Percentiles rank a stretch among this genome's conserved stretches.
These are phyloP conservation scores for Ferdinandea cuprea DNA, from an alignment of 2,888 invertebrate species.

Conservation along the genomic window DNA sequence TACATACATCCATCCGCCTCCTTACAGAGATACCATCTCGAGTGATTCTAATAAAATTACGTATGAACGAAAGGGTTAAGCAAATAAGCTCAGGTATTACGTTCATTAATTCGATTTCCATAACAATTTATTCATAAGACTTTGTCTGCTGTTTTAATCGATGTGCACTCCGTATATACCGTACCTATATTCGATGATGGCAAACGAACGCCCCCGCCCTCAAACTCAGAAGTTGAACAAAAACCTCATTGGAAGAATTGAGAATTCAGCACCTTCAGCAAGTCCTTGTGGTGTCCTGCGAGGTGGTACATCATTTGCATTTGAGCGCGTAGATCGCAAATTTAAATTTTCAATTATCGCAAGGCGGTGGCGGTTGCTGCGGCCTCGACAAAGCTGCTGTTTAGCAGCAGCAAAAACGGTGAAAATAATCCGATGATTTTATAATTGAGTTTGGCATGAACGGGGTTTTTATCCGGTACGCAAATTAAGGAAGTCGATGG, in stretches of 20 bases:
- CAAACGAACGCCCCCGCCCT: constrained; percentile 70
- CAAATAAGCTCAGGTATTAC: constrained; percentile 84
- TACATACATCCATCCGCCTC: constrained; percentile 32
- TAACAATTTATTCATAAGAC: constrained; percentile 84
- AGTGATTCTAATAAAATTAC: constrained; percentile 82
- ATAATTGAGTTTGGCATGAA: constrained; percentile 74
- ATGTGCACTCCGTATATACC: constrained; percentile 40
- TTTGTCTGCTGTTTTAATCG: constrained; percentile 83
- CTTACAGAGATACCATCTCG: constrained; percentile 74
- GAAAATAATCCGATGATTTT: constrained; percentile 75
- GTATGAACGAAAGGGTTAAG: constrained; percentile 83
- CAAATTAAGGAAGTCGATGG: constrained; percentile 71
- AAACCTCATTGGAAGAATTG: constrained; percentile 61
- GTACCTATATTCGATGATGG: constrained; percentile 76
- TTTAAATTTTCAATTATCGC: constrained; percentile 75
- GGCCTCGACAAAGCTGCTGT: constrained; percentile 49
- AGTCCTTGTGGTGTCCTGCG: constrained; percentile 65
- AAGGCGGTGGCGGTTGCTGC: constrained; percentile 56
- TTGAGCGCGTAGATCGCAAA: constrained; percentile 71
- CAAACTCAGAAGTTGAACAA: constrained; percentile 15
- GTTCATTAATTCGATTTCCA: constrained; percentile 84
- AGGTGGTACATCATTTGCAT: constrained; percentile 74
- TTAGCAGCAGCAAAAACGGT: constrained; percentile 67
- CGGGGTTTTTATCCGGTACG: constrained; percentile 58
- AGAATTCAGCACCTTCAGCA: constrained; percentile 53